phyloP scores from a whole-genome alignment of 1,140 invertebrate species.

The Ceratosolen fusciceps region DNA sequence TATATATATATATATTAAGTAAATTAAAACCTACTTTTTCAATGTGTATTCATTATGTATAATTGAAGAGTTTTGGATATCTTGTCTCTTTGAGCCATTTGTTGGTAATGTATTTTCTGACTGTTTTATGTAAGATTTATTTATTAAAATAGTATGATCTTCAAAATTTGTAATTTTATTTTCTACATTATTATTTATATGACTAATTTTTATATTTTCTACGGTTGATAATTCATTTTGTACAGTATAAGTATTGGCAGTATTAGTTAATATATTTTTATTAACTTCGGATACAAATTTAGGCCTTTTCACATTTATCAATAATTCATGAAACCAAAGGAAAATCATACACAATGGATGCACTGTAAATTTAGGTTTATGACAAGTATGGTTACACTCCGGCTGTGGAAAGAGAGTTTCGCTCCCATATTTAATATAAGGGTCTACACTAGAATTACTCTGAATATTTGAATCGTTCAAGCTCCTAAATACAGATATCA shows the following conservation, averaged over 20 bases:
- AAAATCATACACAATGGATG: slow-evolving; percentile 36
- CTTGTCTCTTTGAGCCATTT: not conserved
- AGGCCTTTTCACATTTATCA: not conserved
- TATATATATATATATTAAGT: not conserved
- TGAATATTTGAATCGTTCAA: not conserved
- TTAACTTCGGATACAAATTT: not conserved
- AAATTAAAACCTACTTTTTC: slow-evolving; percentile 7
- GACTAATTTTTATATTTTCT: not conserved
- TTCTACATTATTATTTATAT: not conserved
- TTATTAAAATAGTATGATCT: not conserved
- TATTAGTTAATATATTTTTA: not conserved
- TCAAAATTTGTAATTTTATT: not conserved
- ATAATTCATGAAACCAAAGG: slow-evolving; percentile 24
- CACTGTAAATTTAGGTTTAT: not conserved
- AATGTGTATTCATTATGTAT: not conserved
- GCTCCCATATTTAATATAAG: slow-evolving; percentile 20
- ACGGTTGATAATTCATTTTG: not conserved
- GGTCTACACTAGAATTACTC: not conserved
- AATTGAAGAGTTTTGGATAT: slow-evolving; percentile 10
- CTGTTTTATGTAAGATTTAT: not conserved
- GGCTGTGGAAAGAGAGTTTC: not conserved
- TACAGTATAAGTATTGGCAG: not conserved
- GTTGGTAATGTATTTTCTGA: not conserved
- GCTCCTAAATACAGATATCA: not conserved
- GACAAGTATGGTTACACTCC: slow-evolving; percentile 23